A percentile compares a stretch with the other conserved stretches of the same genome.
phyloP scores from a whole-genome alignment of 2,113 vertebrate genomes.

The Cryptomyrus ogoouensis region DNA sequence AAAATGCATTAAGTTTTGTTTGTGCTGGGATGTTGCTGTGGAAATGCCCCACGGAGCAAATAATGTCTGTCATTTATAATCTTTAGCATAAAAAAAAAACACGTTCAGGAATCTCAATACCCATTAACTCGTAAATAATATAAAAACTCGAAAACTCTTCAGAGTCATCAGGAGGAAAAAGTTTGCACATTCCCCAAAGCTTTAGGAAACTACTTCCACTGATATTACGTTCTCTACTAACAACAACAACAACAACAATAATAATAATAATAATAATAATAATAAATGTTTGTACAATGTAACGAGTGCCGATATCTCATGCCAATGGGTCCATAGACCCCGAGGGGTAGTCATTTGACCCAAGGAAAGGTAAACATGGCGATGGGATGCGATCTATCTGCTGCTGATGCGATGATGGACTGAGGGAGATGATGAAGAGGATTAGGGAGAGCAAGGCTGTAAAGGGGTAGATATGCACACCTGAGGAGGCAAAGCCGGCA shows the following conservation, averaged over 20 bases:
- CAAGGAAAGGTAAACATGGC: background rate
- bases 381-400: slow-evolving; percentile 2
- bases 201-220: background rate
- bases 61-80: slow-evolving; percentile 17
- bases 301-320: background rate
- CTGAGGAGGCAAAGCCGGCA: slow-evolving; percentile 98
- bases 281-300: background rate
- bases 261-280: slow-evolving; percentile 4
- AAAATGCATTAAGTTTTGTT: slow-evolving; percentile 10
- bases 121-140: background rate
- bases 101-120: slow-evolving; percentile 5
- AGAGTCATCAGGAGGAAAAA: slow-evolving; percentile 14
- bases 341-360: background rate
- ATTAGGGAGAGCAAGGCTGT: background rate
- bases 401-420: slow-evolving; percentile 2
- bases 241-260: background rate
- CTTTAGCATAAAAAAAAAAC: slow-evolving; percentile 8
- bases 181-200: background rate
- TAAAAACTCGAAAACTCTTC: background rate
- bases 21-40: background rate
- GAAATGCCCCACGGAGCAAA: slow-evolving; percentile 12
- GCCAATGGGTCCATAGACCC: background rate
- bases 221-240: background rate
- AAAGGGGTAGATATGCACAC: slow-evolving; percentile 73
- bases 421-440: background rate